Evolutionary conservation across 2,113 vertebrate species (phyloP).

Genomic region (Boleophthalmus pectinirostris): DNA sequence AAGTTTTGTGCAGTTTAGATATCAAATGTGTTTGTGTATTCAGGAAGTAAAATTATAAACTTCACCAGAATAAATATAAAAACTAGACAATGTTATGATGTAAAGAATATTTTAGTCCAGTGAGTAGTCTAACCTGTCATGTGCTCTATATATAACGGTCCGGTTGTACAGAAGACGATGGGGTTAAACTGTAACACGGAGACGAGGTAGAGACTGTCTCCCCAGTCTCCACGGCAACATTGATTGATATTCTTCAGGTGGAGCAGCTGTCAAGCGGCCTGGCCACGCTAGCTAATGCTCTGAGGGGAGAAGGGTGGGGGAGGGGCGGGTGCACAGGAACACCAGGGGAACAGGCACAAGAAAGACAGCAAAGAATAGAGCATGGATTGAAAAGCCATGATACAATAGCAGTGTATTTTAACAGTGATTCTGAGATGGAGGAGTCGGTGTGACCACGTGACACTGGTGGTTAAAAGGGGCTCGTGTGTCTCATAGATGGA

Average conservation of each 20-base stretch:
- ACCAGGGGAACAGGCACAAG: conserved; percentile 42
- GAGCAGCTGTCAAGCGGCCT: conserved; percentile 76
- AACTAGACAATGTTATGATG: too few relatives aligned
- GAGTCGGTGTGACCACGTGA: neutral
- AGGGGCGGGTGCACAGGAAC: conserved; percentile 30
- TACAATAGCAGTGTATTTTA: neutral
- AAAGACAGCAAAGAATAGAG: conserved; percentile 33
- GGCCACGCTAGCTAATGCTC: conserved; percentile 77
- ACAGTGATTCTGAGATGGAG: neutral
- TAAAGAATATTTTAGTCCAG: too few relatives aligned
- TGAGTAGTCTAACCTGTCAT: too few relatives aligned
- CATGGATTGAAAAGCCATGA: conserved; percentile 4
- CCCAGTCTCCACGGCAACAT: conserved; percentile 87
- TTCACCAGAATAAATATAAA: too few relatives aligned
- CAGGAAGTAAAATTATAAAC: too few relatives aligned
- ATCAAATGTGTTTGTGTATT: too few relatives aligned
- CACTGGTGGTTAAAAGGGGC: neutral
- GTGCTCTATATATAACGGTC: too few relatives aligned
- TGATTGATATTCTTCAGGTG: conserved; percentile 86
- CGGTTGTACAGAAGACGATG: conserved; percentile 8
- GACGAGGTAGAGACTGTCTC: conserved; percentile 72
- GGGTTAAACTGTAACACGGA: conserved; percentile 27
- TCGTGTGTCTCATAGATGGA: neutral
- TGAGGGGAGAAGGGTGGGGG: conserved; percentile 57
- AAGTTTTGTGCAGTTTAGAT: too few relatives aligned